Percentiles rank a stretch among this genome's conserved stretches.
These are phyloP conservation scores for Beris morrisii DNA, from an alignment of 2,888 invertebrate genomes.

Conservation along the genomic window DNA sequence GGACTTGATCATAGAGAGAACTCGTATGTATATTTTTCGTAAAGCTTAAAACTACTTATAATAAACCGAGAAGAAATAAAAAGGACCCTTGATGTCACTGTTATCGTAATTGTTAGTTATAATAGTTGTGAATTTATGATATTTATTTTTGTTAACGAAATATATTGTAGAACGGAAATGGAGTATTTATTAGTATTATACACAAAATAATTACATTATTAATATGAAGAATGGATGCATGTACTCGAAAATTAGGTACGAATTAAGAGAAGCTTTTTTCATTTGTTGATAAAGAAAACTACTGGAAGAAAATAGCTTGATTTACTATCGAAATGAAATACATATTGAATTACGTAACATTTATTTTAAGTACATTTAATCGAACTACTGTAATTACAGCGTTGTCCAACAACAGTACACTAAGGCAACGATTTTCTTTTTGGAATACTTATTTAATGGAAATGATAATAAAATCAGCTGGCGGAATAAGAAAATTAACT, in stretches of 20 bases:
- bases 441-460: too few relatives aligned
- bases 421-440: too few relatives aligned
- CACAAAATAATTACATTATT: conserved; percentile 23
- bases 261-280: neutral
- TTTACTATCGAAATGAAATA: too few relatives aligned
- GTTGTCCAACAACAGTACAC: neutral
- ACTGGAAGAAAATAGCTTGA: neutral
- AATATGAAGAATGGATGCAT: neutral
- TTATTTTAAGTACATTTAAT: neutral
- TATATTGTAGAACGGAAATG: conserved; percentile 1
- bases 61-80: neutral
- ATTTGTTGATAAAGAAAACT: neutral
- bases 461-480: too few relatives aligned
- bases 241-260: neutral
- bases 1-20: too few relatives aligned
- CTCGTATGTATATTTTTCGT: neutral
- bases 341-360: too few relatives aligned
- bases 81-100: conserved; percentile 18
- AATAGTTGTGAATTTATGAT: conserved; percentile 38
- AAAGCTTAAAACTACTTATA: neutral
- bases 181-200: too few relatives aligned
- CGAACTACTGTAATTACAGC: conserved; percentile 1
- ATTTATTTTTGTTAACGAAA: conserved; percentile 39
- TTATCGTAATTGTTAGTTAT: conserved; percentile 37
- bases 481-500: too few relatives aligned